These are phyloP conservation scores for Dryobates pubescens DNA, from an alignment of 2,797 vertebrate genomes.

Conservation along the genomic window DNA sequence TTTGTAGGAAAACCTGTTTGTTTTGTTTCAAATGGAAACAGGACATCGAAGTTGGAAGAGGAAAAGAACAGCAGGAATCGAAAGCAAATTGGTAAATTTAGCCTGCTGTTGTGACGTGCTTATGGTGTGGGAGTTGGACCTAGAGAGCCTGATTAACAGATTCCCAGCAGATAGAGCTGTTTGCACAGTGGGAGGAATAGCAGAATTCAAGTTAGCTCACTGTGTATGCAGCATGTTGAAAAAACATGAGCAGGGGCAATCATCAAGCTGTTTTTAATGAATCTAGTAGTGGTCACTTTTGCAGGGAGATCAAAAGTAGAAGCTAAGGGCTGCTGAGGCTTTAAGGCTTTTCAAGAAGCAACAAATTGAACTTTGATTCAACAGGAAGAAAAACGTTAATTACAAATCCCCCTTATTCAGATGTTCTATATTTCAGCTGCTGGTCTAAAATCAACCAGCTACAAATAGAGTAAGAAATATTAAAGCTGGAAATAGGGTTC, in stretches of 20 bases:
- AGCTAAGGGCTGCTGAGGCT: background rate
- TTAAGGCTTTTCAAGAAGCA: background rate
- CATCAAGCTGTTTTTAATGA: constrained; percentile 1
- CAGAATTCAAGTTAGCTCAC: background rate
- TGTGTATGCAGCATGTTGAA: background rate
- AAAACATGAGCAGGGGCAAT: background rate
- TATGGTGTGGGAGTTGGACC: background rate
- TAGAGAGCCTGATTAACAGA: constrained; percentile 8
- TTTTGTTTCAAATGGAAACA: background rate
- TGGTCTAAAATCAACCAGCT: background rate
- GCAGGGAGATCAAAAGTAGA: constrained; percentile 10
- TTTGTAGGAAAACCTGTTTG: background rate
- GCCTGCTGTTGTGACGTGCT: background rate
- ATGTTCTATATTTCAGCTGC: background rate
- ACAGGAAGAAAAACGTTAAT: background rate
- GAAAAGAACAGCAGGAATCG: constrained; percentile 3
- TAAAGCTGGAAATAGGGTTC: background rate
- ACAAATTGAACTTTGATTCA: background rate
- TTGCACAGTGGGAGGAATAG: background rate
- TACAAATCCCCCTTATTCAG: background rate
- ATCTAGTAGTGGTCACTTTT: background rate
- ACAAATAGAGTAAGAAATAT: background rate
- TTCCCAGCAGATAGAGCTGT: background rate
- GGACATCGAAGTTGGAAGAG: background rate
- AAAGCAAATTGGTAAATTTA: background rate